Percentiles rank a stretch among this genome's conserved stretches.
Conservation (phyloP, 2,888 invertebrate species). For the Folsomia manolachei region DNA sequence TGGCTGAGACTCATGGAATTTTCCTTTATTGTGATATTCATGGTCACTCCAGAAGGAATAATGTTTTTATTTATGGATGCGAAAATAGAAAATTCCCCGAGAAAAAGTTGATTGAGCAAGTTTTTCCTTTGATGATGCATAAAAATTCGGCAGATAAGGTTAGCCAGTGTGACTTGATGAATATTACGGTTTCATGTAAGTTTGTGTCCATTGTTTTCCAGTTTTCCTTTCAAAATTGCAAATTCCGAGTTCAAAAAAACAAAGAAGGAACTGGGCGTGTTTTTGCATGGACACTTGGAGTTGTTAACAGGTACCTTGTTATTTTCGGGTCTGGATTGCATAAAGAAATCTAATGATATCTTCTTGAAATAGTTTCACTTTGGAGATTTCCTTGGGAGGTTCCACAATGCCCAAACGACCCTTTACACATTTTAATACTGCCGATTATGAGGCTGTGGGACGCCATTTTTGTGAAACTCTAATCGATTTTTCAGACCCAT, state of each 20-base stretch:
- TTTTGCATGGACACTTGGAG: slow-evolving; percentile 92
- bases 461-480: slow-evolving; percentile 88
- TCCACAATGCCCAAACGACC: slow-evolving; percentile 74
- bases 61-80: slow-evolving; percentile 95
- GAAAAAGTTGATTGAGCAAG: slow-evolving; percentile 80
- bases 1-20: slow-evolving; percentile 85
- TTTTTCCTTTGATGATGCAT: slow-evolving; percentile 90
- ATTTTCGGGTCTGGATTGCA: not conserved
- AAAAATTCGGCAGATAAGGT: slow-evolving; percentile 79
- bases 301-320: slow-evolving; percentile 63
- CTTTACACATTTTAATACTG: slow-evolving; percentile 79
- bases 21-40: slow-evolving; percentile 90
- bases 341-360: not conserved
- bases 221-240: slow-evolving; percentile 93
- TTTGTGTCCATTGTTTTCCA: slow-evolving; percentile 53
- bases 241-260: slow-evolving; percentile 86
- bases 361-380: slow-evolving; percentile 73
- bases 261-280: slow-evolving; percentile 94
- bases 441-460: slow-evolving; percentile 79
- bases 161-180: not conserved
- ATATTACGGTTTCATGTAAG: not conserved
- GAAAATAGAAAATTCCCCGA: slow-evolving; percentile 77
- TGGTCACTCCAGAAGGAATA: slow-evolving; percentile 91
- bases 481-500: slow-evolving; percentile 83
- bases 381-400: slow-evolving; percentile 93